These are phyloP conservation scores for Cinclus mexicanus DNA, from an alignment of 2,113 vertebrate species.

Conservation along the genomic window DNA sequence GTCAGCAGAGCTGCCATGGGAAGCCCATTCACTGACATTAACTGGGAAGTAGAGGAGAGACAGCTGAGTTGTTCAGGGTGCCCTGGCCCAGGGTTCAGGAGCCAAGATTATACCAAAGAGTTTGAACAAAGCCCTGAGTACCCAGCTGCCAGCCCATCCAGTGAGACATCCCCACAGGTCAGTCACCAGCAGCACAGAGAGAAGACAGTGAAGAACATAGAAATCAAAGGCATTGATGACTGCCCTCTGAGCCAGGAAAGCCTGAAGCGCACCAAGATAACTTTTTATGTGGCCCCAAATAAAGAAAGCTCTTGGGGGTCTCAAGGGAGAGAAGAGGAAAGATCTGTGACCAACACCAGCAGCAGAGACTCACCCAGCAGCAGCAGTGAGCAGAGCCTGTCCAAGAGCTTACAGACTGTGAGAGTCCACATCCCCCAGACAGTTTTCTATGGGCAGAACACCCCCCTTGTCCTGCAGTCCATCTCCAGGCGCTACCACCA, in stretches of 20 bases:
- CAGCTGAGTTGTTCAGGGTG: background rate
- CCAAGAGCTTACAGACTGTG: constrained; percentile 10
- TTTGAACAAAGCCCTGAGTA: background rate
- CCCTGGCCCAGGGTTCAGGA: background rate
- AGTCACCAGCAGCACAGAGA: background rate
- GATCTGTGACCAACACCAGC: background rate
- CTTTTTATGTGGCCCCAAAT: constrained; percentile 67
- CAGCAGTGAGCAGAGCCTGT: background rate
- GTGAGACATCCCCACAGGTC: background rate
- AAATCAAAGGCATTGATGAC: constrained; percentile 5
- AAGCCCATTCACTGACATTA: background rate
- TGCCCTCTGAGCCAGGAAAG: constrained; percentile 41
- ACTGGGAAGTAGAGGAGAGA: background rate
- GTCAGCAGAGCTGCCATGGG: background rate
- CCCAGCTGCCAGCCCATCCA: background rate
- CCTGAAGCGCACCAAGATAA: constrained; percentile 75
- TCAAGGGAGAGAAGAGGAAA: background rate
- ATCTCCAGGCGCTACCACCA: constrained; percentile 31
- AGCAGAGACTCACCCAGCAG: background rate
- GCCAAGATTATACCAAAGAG: background rate
- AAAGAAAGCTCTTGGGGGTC: background rate
- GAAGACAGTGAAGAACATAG: constrained; percentile 50
- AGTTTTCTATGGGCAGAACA: constrained; percentile 77
- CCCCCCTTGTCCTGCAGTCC: constrained; percentile 71
- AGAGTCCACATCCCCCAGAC: constrained; percentile 74